A percentile compares a stretch with the other conserved stretches of the same genome.
Conservation (phyloP, 1,140 invertebrate genomes). For the Drosophila rufa region DNA sequence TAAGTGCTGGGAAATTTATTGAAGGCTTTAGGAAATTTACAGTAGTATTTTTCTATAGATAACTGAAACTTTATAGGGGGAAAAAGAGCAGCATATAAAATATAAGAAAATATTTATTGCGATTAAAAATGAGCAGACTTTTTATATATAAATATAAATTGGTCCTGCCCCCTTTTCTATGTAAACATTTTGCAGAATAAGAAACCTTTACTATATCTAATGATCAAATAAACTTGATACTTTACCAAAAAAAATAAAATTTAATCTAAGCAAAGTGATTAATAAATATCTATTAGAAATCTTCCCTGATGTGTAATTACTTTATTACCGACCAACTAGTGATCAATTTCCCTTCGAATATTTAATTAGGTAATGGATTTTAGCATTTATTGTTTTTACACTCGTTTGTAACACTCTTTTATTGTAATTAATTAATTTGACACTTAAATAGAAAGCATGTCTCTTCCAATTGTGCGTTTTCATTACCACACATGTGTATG, state of each 20-base stretch:
- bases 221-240: too few relatives aligned
- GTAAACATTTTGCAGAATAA: not conserved
- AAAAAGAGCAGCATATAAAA: too few relatives aligned
- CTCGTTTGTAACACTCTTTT: constrained; percentile 11
- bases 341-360: not conserved
- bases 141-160: too few relatives aligned
- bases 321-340: not conserved
- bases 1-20: not conserved
- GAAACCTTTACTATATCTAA: not conserved
- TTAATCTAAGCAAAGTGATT: not conserved
- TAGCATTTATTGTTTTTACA: constrained; percentile 8
- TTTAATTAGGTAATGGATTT: constrained; percentile 7
- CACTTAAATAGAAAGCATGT: constrained; percentile 10
- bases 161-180: too few relatives aligned
- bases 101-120: not conserved
- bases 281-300: not conserved
- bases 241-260: not conserved
- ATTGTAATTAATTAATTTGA: constrained; percentile 19
- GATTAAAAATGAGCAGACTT: too few relatives aligned
- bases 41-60: not conserved
- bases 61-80: not conserved
- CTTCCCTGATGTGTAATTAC: not conserved
- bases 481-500: not conserved
- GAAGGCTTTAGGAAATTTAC: not conserved
- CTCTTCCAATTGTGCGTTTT: not conserved